Evolutionary conservation across 2,113 vertebrate species (phyloP).

Genomic region (Mesitornis unicolor): DNA sequence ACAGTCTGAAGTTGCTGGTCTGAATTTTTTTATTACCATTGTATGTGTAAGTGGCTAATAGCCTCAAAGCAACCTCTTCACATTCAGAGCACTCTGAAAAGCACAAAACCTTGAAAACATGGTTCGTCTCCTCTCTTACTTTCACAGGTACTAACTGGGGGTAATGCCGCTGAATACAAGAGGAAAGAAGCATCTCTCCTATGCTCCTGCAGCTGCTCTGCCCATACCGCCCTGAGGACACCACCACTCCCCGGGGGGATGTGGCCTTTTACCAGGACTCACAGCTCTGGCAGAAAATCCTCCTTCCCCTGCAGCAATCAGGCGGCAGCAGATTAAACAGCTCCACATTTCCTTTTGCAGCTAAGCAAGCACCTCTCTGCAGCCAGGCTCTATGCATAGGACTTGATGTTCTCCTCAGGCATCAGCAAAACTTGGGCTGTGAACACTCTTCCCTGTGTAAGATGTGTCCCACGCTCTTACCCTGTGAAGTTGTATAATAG

Average conservation of each 20-base stretch:
- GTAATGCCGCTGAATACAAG: background rate
- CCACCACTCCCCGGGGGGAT: fast-evolving
- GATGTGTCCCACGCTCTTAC: fast-evolving
- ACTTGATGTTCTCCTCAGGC: background rate
- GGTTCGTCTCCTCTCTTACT: background rate
- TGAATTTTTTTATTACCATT: background rate
- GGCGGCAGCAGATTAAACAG: background rate
- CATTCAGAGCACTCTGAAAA: background rate
- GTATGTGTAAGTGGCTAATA: background rate
- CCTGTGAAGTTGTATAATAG: background rate
- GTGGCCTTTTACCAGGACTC: background rate
- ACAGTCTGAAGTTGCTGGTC: background rate
- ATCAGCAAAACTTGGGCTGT: background rate
- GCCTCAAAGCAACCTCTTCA: background rate
- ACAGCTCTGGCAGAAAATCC: background rate
- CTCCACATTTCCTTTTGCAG: background rate
- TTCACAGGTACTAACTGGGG: background rate
- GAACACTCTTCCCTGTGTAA: background rate
- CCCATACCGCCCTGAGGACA: fast-evolving
- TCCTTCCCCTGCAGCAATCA: fast-evolving
- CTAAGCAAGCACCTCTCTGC: background rate
- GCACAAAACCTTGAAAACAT: background rate
- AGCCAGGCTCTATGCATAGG: fast-evolving
- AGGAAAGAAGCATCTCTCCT: background rate
- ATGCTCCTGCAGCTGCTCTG: background rate